Evolutionary conservation across 1,140 invertebrate species (phyloP).

Genomic region (Lordiphosa clarofinis): DNA sequence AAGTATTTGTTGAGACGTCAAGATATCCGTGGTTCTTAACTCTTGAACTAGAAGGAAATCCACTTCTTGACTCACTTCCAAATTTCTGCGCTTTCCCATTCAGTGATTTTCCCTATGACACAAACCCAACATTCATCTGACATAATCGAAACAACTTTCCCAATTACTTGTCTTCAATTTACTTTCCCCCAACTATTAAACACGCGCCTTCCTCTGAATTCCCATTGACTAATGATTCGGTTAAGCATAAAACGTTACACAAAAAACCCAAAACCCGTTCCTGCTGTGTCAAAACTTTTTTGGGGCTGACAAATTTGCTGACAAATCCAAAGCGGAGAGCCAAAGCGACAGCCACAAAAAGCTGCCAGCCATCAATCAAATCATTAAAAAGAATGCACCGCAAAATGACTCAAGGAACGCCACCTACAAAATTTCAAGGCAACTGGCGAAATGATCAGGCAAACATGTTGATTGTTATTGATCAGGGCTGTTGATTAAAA

Average conservation of each 20-base stretch:
- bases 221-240: slow-evolving; percentile 65
- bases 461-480: slow-evolving; percentile 78
- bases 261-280: slow-evolving; percentile 52
- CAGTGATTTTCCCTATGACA: slow-evolving; percentile 16
- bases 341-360: slow-evolving; percentile 47
- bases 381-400: slow-evolving; percentile 76
- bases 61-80: background rate
- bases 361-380: slow-evolving; percentile 73
- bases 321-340: slow-evolving; percentile 63
- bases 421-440: slow-evolving; percentile 53
- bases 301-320: slow-evolving; percentile 70
- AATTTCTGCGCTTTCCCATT: background rate
- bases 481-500: slow-evolving; percentile 73
- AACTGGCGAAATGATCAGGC: slow-evolving; percentile 65
- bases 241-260: slow-evolving; percentile 49
- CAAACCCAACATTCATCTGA: slow-evolving; percentile 9
- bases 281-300: slow-evolving; percentile 33
- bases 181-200: slow-evolving; percentile 46
- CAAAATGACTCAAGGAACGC: slow-evolving; percentile 66
- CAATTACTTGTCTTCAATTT: slow-evolving; percentile 43
- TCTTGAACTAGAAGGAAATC: background rate
- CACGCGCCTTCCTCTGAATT: slow-evolving; percentile 50
- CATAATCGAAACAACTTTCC: slow-evolving; percentile 9
- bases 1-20: background rate
- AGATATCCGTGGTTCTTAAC: too few species aligned